These are phyloP conservation scores for Holothuria leucospilota DNA, from an alignment of 53 echinoderm and acorn worm species.

Conservation along the genomic window DNA sequence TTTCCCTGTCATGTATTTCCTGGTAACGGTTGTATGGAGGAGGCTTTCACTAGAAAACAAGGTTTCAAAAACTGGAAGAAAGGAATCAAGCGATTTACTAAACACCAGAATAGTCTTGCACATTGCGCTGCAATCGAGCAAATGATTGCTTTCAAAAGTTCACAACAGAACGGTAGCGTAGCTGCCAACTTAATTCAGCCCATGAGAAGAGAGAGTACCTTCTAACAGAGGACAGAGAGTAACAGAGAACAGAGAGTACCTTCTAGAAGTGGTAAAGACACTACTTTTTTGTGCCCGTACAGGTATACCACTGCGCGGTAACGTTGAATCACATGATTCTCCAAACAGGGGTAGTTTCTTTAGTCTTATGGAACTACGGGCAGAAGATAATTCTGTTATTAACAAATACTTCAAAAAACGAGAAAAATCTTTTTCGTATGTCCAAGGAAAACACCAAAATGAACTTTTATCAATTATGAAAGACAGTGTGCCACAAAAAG, in stretches of 20 bases:
- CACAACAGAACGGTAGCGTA: conserved; percentile 22
- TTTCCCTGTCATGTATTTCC: conserved; percentile 47
- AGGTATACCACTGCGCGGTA: conserved; percentile 34
- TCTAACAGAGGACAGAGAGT: conserved; percentile 21
- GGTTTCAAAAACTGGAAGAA: conserved; percentile 47
- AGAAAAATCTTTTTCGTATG: conserved; percentile 13
- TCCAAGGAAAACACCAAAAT: conserved; percentile 36
- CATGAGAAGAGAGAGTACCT: too few species aligned
- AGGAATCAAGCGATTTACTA: neutral
- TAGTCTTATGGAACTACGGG: conserved; percentile 6
- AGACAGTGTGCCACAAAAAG: conserved; percentile 30
- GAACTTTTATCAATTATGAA: conserved; percentile 43
- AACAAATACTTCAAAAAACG: conserved; percentile 13
- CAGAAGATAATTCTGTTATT: conserved; percentile 16
- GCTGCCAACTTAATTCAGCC: conserved; percentile 28
- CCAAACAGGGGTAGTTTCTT: conserved; percentile 23
- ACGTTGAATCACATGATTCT: conserved; percentile 39
- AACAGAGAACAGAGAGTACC: conserved; percentile 20
- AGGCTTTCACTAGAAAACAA: conserved; percentile 26
- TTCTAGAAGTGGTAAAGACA: conserved; percentile 28
- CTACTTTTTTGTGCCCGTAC: conserved; percentile 6
- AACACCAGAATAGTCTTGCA: conserved; percentile 16
- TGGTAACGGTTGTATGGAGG: conserved; percentile 18
- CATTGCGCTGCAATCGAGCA: conserved; percentile 25
- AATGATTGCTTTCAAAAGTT: conserved; percentile 23